Base-by-base conservation (phyloP, 2,888 invertebrate species). In the Monoplex corrugatus region DNA sequence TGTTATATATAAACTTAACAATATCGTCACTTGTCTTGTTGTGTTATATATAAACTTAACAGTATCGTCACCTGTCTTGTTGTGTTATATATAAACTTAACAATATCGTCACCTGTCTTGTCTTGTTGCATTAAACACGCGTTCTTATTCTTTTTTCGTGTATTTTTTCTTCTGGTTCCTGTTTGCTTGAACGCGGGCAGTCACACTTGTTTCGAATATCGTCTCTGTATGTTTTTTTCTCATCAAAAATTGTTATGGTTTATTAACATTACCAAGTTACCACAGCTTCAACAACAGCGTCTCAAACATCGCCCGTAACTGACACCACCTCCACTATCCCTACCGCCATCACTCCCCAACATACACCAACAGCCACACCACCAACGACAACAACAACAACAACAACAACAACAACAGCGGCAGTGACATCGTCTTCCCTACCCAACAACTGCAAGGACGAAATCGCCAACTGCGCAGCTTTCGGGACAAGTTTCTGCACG, bases 401-500 rank as follows among this genome's bases (percentile, higher is more conserved):
- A 72, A 2, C 3, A 23, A 28, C 75, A 75, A 75, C 75, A 32
- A 75, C 75, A 35, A 10, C 13, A n/a, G n/a, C 75, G 35, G 35
- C n/a, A 75, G 75, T 35, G n/a, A 44, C 13, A 6, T 8, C 45
- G 13, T 23, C 57, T 32, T 32, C 32, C 3, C 35, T 8, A 3
- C 32, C 50, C 2, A 57, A 50, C n/a, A 50, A 13, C n/a, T 89
- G 85, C 45, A 32, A 78, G 78, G 86, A 89, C 63, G 78, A 89
- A 38, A 83, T 87, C 2, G 86, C 44, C 23, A 90, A 92, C 82
- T 93, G 93, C 88, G 91, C 91, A 13, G 89, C 45, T 0, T 92
- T 92, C 80, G 92, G 91, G 19, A 87, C 80, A 19, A 89, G 89
- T 43, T 89, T 92, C 13, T 93, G 93, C 89, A 91, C 91, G 0